Conservation (phyloP, 1,140 invertebrate species). For the Thaumatotibia leucotreta region DNA sequence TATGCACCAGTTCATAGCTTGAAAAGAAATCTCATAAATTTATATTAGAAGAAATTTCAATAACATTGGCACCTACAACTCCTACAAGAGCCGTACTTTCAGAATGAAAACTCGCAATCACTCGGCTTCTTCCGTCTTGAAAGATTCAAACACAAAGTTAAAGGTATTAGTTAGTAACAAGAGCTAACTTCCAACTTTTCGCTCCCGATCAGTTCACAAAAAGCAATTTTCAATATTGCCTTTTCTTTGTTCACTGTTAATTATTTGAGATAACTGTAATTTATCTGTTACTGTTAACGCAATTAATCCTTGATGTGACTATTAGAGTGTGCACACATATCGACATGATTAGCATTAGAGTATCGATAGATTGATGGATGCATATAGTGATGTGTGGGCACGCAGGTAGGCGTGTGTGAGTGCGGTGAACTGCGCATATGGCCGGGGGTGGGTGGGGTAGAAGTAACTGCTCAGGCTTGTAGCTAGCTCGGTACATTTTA, state of each 20-base stretch:
- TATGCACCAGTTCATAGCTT: too few relatives aligned
- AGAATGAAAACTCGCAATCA: neutral
- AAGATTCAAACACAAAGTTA: neutral
- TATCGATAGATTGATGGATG: constrained; percentile 54
- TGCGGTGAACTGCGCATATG: constrained; percentile 60
- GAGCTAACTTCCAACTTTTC: neutral
- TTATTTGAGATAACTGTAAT: neutral
- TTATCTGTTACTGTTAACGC: neutral
- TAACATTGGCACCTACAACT: too few relatives aligned
- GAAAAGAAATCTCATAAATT: too few relatives aligned
- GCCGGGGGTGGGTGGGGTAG: constrained; percentile 33
- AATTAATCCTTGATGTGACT: neutral
- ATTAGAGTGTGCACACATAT: neutral
- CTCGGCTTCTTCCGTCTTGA: neutral
- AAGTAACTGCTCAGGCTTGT: constrained; percentile 71
- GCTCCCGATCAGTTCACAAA: neutral
- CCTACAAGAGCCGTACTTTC: neutral
- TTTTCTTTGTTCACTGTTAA: neutral
- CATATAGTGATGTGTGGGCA: constrained; percentile 47
- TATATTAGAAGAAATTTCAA: too few relatives aligned
- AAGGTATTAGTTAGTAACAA: too few relatives aligned
- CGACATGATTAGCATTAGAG: constrained; percentile 40
- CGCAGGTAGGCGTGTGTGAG: constrained; percentile 38
- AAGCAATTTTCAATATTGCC: neutral
- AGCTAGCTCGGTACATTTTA: constrained; percentile 74